phyloP scores from a whole-genome alignment of 2,888 invertebrate species.

The Xylota sylvarum region DNA sequence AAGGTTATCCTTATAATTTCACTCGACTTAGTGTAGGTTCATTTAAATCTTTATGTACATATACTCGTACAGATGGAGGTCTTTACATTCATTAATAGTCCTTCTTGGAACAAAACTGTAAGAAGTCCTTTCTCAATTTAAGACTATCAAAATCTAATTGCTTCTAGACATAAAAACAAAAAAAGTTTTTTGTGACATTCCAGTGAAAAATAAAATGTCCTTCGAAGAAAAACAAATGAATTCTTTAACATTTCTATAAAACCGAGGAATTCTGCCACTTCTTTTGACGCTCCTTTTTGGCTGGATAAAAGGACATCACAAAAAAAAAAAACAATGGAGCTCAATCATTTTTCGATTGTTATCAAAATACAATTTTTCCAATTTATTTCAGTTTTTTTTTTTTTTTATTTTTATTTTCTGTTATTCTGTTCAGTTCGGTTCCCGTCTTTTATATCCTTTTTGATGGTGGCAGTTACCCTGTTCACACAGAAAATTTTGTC shows the following conservation, averaged over 20 bases:
- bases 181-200: not conserved
- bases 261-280: not conserved
- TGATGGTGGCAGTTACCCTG: not conserved
- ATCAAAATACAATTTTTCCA: slow-evolving; percentile 41
- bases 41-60: too few species aligned
- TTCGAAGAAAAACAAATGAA: slow-evolving; percentile 5
- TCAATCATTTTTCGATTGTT: slow-evolving; percentile 55
- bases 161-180: not conserved
- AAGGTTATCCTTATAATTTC: too few species aligned
- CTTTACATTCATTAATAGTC: too few species aligned
- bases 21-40: too few species aligned
- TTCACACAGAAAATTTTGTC: not conserved
- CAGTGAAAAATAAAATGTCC: not conserved
- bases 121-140: too few species aligned
- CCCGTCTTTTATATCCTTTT: slow-evolving; percentile 29
- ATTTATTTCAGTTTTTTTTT: slow-evolving; percentile 29
- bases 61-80: too few species aligned
- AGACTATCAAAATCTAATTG: too few species aligned
- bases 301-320: slow-evolving; percentile 5
- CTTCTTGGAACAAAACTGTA: too few species aligned
- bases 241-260: slow-evolving; percentile 7
- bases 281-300: slow-evolving; percentile 20
- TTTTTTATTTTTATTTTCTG: not conserved
- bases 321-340: not conserved
- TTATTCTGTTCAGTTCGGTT: not conserved